A percentile compares a stretch with the other conserved stretches of the same genome.
phyloP scores from a whole-genome alignment of 2,888 invertebrate species.

The Lamellibrachia satsuma region DNA sequence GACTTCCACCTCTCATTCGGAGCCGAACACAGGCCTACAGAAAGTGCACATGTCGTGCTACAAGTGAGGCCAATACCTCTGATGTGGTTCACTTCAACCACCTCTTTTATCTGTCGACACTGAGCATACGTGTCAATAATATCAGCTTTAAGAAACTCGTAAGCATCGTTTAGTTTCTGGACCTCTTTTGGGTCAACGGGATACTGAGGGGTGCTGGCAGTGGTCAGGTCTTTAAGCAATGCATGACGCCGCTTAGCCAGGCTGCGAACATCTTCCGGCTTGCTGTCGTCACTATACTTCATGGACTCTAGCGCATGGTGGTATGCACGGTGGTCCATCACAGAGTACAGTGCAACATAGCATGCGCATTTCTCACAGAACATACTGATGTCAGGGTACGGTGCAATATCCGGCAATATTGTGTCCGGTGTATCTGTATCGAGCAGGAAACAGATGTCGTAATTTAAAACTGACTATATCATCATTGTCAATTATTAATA shows the following conservation, averaged over 20 bases:
- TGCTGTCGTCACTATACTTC: constrained; percentile 36
- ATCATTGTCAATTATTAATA: not conserved
- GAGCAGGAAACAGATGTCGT: not conserved
- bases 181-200: constrained; percentile 42
- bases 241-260: constrained; percentile 51
- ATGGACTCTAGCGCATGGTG: constrained; percentile 54
- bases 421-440: constrained; percentile 30
- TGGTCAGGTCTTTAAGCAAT: constrained; percentile 46
- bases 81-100: constrained; percentile 51
- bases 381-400: constrained; percentile 36
- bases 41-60: constrained; percentile 49
- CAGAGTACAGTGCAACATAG: constrained; percentile 47
- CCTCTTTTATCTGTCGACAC: constrained; percentile 48
- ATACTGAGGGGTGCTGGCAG: constrained; percentile 41
- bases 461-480: not conserved
- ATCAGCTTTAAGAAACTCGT: constrained; percentile 57
- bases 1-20: constrained; percentile 58
- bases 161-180: constrained; percentile 53
- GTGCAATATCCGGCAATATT: not conserved
- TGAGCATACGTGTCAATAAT: constrained; percentile 56
- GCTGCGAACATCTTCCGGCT: constrained; percentile 47
- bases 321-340: constrained; percentile 54
- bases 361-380: constrained; percentile 53
- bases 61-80: constrained; percentile 53
- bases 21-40: constrained; percentile 46